These are phyloP conservation scores for Drosophila albomicans DNA, from an alignment of 1,140 invertebrate genomes.

Conservation along the genomic window DNA sequence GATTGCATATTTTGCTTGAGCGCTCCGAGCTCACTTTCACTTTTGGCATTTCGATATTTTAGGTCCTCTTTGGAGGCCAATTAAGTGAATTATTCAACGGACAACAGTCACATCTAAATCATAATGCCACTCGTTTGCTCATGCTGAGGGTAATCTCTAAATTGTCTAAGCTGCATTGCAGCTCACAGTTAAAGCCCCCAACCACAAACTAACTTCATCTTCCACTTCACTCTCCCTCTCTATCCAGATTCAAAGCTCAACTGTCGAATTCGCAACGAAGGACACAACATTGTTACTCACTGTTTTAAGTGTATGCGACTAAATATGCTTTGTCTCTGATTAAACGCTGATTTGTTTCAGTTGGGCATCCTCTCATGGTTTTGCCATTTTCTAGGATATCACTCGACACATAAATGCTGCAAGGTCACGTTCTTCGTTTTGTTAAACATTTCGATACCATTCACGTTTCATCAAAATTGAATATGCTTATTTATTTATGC, in stretches of 20 bases:
- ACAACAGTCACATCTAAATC: constrained; percentile 53
- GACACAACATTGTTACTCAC: neutral
- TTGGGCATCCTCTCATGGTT: neutral
- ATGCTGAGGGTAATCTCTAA: constrained; percentile 38
- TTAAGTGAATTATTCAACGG: constrained; percentile 76
- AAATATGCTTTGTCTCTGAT: neutral
- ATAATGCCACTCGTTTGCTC: constrained; percentile 41
- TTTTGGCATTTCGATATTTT: constrained; percentile 57
- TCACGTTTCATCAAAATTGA: constrained; percentile 80
- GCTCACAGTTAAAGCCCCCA: constrained; percentile 38
- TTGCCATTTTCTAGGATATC: neutral
- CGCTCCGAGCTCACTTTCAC: constrained; percentile 27
- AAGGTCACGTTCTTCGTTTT: constrained; percentile 72
- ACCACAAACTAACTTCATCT: neutral
- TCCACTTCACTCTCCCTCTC: no score
- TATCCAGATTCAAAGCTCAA: neutral
- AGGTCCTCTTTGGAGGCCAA: constrained; percentile 55
- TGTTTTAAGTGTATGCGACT: neutral
- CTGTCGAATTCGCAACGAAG: constrained; percentile 4
- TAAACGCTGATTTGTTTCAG: neutral
- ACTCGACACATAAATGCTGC: constrained; percentile 23
- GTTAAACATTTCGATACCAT: constrained; percentile 80
- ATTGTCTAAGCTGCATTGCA: constrained; percentile 62
- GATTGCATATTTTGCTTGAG: constrained; percentile 18
- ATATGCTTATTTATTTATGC: constrained; percentile 82